Conservation (phyloP, 2,797 vertebrate species). For the Mus minutoides region DNA sequence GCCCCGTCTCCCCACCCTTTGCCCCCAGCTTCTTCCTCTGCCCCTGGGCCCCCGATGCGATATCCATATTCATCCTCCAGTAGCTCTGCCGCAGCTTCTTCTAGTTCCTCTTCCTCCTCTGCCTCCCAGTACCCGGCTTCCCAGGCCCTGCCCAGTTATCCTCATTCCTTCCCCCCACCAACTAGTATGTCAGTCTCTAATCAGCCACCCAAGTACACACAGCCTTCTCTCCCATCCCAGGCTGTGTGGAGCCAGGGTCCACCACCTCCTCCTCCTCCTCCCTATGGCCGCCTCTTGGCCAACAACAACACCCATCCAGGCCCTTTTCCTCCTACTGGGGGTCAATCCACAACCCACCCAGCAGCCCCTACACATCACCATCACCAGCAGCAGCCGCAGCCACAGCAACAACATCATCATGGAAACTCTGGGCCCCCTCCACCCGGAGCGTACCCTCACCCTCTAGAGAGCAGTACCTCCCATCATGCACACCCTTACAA, state of each 20-base stretch:
- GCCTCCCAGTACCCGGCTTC: constrained; percentile 85
- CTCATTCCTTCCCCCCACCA: constrained; percentile 88
- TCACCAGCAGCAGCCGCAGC: constrained; percentile 81
- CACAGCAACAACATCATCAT: constrained; percentile 81
- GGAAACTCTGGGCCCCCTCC: constrained; percentile 84
- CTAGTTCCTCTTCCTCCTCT: constrained; percentile 84
- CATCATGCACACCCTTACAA: constrained; percentile 83
- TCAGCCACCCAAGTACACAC: constrained; percentile 90
- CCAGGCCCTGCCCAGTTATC: constrained; percentile 87
- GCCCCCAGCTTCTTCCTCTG: constrained; percentile 77
- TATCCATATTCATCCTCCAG: constrained; percentile 75
- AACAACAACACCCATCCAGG: constrained; percentile 86
- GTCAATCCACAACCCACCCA: constrained; percentile 90
- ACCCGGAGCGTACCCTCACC: constrained; percentile 83
- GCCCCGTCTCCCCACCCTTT: constrained; percentile 86
- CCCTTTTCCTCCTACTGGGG: constrained; percentile 82
- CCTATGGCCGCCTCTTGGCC: constrained; percentile 86
- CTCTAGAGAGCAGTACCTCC: constrained; percentile 84
- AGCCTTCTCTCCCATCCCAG: constrained; percentile 88
- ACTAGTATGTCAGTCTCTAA: constrained; percentile 86
- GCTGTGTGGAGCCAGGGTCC: constrained; percentile 89
- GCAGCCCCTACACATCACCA: constrained; percentile 86
- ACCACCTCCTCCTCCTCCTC: constrained; percentile 78
- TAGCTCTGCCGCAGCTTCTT: constrained; percentile 76
- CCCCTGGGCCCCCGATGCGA: constrained; percentile 70